Evolutionary conservation across 2,888 invertebrate species (phyloP), one percentile per base, ranked within the genome.

Genomic region (Sesamia inferens): DNA sequence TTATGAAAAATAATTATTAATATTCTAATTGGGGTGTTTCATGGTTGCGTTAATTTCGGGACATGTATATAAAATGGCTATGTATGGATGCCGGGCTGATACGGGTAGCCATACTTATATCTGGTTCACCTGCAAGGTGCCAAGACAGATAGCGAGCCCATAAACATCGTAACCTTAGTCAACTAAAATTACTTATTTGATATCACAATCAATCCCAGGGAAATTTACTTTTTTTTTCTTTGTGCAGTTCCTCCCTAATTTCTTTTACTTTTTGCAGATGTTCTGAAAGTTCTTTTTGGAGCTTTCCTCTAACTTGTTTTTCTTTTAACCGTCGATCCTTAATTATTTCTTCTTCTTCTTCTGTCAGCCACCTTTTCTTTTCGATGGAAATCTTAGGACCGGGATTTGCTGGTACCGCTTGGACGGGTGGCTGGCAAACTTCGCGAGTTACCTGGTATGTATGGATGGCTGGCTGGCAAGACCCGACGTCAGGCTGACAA

Each of bases 291-390:
- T 79, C 31, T 62, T 16, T 39, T 22, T 55, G 76, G 5, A 75
- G 48, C 24, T 44, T 54, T 47, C 44, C 22, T 22, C 39, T 61
- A 2, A 5, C 0, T 14, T 13, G 6, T 16, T 10, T 76, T 48
- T 65, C 47, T 14, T 14, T n/a, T 22, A 55, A 7, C 13, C 19
- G 24, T 42, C 22, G 24, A 0, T 51, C 47, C 8, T 19, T 74
- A 4, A 51, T 2, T 22, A 2, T 31, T 62, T 19, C 8, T 80
- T 80, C 74, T 80, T 76, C 80, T 16, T 10, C 10, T 0, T 31
- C 13, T 22, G 80, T n/a, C 22, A 31, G 62, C 80, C 80, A 76
- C 44, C 0, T 79, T 63, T 19, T 79, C 48, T 79, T 76, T 2
- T 74, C 80, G 13, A 19, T 3, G 4, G 24, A 51, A 44, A 76